Base-by-base conservation (phyloP, 2,113 vertebrate genomes). In the Chinchilla lanigera region DNA sequence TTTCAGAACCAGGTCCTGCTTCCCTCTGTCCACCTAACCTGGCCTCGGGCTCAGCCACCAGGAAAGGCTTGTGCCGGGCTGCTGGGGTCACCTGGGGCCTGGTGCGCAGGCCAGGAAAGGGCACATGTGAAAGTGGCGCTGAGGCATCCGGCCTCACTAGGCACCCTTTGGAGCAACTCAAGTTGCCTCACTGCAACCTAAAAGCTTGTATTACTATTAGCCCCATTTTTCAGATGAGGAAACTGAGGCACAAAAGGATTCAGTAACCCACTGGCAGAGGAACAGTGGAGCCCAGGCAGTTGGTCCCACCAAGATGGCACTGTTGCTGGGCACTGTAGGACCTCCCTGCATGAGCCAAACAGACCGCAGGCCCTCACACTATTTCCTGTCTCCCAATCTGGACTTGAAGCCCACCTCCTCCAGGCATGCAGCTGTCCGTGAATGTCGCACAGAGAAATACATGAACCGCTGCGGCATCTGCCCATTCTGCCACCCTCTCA, bases 81-180 rank as follows among this genome's bases (percentile, higher is more conserved):
- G 41, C 41, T 28, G 24, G 24, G 71, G 24, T 33, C 35, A 56
- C n/a, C 33, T 12, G 0, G 19, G n/a, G 54, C 20, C 12, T 38
- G 52, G 47, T 7, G 3, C 4, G 47, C 28, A 9, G 77, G 47
- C 47, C 61, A 65, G 5, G 47, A 26, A 44, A 85, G 38, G 58
- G 2, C 38, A 44, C 58, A 9, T 26, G n/a, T 35, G 22, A 41
- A 60, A 4, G 56, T 60, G n/a, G 20, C 6, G 1, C 81, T 26
- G 20, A 33, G 3, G n/a, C 30, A 10, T 30, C 3, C 1, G 38
- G n/a, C 28, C 60, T 19, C 3, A 5, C 11, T 0, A 33, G 0
- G 33, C 24, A 14, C 44, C 41, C n/a, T 41, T 30, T 4, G 1
- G 7, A 3, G 20, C 24, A 7, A 78, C 16, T 22, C 60, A 3